phyloP scores from a whole-genome alignment of 1,140 invertebrate species.

The Drosophila orosa region DNA sequence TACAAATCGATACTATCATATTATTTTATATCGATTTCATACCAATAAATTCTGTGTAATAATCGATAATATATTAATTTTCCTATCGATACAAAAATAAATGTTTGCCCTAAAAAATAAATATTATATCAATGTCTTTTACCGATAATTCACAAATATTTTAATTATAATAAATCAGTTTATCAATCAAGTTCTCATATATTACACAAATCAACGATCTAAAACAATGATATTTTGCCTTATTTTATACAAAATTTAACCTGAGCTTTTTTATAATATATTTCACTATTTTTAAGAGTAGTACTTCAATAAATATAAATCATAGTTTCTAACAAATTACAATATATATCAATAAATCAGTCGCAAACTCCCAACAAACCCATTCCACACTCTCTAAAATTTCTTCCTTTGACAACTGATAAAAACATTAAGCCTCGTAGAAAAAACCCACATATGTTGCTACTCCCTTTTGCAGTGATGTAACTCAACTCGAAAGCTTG shows the following conservation, averaged over 20 bases:
- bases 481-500: conserved; percentile 24
- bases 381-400: neutral
- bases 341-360: neutral
- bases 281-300: neutral
- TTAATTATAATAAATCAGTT: neutral
- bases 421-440: conserved; percentile 16
- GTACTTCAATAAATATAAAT: neutral
- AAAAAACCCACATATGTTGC: conserved; percentile 3
- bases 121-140: neutral
- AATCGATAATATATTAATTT: too few species aligned
- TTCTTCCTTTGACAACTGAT: conserved; percentile 14
- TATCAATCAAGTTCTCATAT: too few species aligned
- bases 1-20: too few species aligned
- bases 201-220: too few species aligned
- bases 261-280: neutral
- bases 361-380: neutral
- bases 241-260: too few species aligned
- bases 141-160: neutral
- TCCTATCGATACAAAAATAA: too few species aligned
- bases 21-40: too few species aligned
- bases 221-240: too few species aligned
- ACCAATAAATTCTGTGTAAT: too few species aligned
- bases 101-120: too few species aligned
- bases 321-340: neutral
- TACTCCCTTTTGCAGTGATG: conserved; percentile 7